Percentiles rank a stretch among this genome's conserved stretches.
Evolutionary conservation across 1,140 invertebrate genomes (phyloP).

Genomic region (Nylanderia fulva): DNA sequence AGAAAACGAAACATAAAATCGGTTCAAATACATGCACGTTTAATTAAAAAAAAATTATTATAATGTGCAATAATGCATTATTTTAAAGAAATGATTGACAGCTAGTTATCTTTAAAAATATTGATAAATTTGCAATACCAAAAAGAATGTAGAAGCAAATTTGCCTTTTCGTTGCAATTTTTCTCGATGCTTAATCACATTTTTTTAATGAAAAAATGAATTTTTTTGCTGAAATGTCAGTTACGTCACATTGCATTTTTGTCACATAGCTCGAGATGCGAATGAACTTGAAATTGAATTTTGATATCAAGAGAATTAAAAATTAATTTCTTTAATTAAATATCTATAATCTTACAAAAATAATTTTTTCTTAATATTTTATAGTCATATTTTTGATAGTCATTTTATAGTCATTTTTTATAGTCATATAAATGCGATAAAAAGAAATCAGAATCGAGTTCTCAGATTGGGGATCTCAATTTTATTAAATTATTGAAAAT

Average conservation of each 20-base stretch:
- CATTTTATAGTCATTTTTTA: too few relatives aligned
- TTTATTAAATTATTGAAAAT: neutral
- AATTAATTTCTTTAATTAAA: conserved; percentile 27
- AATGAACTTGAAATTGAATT: too few relatives aligned
- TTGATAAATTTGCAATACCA: neutral
- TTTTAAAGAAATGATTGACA: neutral
- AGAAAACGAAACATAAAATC: neutral
- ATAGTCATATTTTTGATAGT: neutral
- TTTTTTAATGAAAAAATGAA: neutral
- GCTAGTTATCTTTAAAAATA: neutral
- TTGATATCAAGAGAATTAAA: too few relatives aligned
- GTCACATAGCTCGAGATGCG: too few relatives aligned
- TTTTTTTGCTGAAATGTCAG: conserved; percentile 1
- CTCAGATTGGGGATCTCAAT: too few relatives aligned
- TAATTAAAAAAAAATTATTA: neutral
- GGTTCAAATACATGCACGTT: too few relatives aligned
- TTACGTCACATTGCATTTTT: neutral
- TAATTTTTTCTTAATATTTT: neutral
- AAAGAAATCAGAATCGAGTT: neutral
- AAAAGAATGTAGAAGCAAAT: neutral
- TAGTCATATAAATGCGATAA: neutral
- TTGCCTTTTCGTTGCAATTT: neutral
- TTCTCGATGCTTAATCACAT: neutral
- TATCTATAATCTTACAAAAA: neutral
- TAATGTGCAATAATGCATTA: neutral